Conservation (phyloP, 2,888 invertebrate genomes). For the Ophion costatus region DNA sequence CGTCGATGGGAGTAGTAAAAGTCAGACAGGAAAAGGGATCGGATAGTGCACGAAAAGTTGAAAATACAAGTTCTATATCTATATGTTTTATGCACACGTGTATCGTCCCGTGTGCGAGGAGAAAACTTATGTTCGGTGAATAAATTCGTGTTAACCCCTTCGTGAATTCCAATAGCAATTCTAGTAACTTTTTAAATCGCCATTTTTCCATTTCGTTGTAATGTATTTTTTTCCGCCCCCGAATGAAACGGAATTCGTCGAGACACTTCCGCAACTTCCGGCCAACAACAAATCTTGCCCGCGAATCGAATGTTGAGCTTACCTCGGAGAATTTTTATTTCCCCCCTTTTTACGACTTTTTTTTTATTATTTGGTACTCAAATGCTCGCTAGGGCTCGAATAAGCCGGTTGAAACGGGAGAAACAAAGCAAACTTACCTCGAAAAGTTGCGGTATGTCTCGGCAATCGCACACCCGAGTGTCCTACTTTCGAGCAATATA, state of each 20-base stretch:
- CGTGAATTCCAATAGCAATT: constrained; percentile 44
- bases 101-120: constrained; percentile 1
- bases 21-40: constrained; percentile 41
- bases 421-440: background rate
- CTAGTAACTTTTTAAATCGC: constrained; percentile 38
- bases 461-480: background rate
- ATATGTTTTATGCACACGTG: background rate
- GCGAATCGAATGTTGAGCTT: background rate
- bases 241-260: background rate
- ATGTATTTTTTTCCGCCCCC: background rate
- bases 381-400: constrained; percentile 3
- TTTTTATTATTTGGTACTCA: background rate
- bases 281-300: background rate
- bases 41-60: constrained; percentile 38
- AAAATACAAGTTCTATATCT: constrained; percentile 22
- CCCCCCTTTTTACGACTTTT: background rate
- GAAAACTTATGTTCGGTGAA: constrained; percentile 47
- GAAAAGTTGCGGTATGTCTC: background rate
- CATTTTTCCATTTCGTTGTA: constrained; percentile 10
- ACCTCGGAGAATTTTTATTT: background rate
- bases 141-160: constrained; percentile 44
- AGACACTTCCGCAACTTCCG: constrained; percentile 5
- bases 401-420: background rate
- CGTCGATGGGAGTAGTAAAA: constrained; percentile 54
- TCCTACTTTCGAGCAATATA: background rate